phyloP scores from a whole-genome alignment of 2,113 vertebrate genomes.

The Ceyx cyanopectus region DNA sequence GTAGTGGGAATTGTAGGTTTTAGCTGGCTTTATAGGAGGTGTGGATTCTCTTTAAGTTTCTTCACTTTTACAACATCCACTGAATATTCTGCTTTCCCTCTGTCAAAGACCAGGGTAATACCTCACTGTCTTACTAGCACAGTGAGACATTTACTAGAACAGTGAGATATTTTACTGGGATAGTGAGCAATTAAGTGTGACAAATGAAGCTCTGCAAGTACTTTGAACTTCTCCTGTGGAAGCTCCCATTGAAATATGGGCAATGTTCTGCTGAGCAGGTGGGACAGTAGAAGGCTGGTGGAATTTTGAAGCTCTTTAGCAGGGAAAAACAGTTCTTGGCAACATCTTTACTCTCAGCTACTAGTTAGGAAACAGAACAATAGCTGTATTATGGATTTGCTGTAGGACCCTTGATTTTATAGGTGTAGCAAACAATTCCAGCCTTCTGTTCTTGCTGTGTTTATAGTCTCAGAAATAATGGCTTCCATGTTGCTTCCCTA shows the following conservation, averaged over 20 bases:
- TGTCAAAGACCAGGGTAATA: background rate
- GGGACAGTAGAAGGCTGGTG: background rate
- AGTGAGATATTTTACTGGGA: background rate
- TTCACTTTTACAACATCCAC: background rate
- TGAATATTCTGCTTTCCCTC: slow-evolving; percentile 1
- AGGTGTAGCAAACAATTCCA: background rate
- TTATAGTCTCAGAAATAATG: slow-evolving; percentile 45
- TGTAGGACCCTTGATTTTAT: background rate
- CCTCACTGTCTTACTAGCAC: background rate
- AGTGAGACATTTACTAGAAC: background rate
- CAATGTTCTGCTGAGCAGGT: background rate
- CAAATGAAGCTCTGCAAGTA: background rate
- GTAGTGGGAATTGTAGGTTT: background rate
- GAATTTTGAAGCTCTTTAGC: background rate
- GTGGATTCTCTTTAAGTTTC: background rate
- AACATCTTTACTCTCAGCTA: background rate
- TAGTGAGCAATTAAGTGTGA: background rate
- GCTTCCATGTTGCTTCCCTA: slow-evolving; percentile 23
- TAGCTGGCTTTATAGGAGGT: background rate
- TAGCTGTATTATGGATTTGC: slow-evolving; percentile 5
- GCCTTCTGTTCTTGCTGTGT: background rate
- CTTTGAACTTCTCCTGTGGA: background rate
- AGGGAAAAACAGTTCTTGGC: background rate
- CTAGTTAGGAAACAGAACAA: slow-evolving; percentile 12
- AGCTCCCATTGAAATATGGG: background rate